These are phyloP conservation scores for Dromas ardeola DNA, from an alignment of 2,113 vertebrate species.

Conservation along the genomic window DNA sequence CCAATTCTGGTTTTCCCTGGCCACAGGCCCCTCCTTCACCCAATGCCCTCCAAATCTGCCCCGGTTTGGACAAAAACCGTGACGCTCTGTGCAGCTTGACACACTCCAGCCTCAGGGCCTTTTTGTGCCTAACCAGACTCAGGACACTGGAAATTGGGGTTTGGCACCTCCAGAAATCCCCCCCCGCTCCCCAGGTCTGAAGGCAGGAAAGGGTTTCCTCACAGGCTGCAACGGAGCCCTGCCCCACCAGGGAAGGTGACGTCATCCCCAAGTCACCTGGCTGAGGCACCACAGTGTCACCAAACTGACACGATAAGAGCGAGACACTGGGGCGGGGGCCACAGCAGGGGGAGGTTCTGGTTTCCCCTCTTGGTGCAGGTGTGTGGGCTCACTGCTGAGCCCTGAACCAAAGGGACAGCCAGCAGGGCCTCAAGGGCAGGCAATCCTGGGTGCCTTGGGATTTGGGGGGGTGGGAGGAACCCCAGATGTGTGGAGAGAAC, in stretches of 20 bases:
- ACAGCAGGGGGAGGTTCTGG: fast-evolving
- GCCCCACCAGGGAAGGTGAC: not conserved
- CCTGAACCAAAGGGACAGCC: not conserved
- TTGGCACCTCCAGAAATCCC: not conserved
- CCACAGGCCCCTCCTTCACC: not conserved
- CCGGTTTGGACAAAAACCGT: not conserved
- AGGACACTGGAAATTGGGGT: not conserved
- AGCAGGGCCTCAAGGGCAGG: fast-evolving
- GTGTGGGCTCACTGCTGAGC: not conserved
- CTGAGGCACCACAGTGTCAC: fast-evolving
- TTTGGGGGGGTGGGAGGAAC: not conserved
- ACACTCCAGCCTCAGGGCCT: fast-evolving
- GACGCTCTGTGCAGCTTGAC: not conserved
- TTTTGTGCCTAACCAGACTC: not conserved
- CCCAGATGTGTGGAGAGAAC: no score
- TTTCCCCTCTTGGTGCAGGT: not conserved
- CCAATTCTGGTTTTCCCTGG: no score
- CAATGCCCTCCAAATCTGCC: not conserved
- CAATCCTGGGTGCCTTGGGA: fast-evolving
- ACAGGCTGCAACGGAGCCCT: fast-evolving
- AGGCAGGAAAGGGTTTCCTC: not conserved
- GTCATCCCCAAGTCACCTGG: not conserved
- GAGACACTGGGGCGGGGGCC: not conserved
- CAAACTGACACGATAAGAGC: fast-evolving
- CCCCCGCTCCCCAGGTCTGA: not conserved